A percentile compares a stretch with the other conserved stretches of the same genome.
Evolutionary conservation across 2,113 vertebrate species (phyloP).

Genomic region (Carlito syrichta): DNA sequence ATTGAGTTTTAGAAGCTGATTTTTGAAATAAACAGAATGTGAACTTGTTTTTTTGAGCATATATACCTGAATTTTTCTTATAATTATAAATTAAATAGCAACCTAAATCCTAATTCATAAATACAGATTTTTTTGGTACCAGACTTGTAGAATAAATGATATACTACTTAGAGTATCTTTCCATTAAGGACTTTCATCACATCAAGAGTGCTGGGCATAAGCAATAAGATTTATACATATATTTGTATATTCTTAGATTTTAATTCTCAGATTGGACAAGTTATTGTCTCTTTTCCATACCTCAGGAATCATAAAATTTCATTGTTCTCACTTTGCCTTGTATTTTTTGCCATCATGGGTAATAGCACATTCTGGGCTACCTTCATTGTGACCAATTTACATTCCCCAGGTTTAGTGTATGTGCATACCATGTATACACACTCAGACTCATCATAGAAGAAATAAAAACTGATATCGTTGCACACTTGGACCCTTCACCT

Average conservation of each 20-base stretch:
- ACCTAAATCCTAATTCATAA: not conserved
- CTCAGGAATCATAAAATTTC: not conserved
- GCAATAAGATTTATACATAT: not conserved
- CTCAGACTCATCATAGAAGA: not conserved
- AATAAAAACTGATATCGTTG: not conserved
- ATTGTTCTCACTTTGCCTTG: not conserved
- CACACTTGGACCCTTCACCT: not conserved
- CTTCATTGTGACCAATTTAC: not conserved
- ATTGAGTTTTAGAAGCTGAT: not conserved
- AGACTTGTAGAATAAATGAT: not conserved
- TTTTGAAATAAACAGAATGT: not conserved
- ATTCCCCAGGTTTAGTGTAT: not conserved
- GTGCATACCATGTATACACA: not conserved
- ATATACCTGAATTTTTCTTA: not conserved
- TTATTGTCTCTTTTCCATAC: not conserved
- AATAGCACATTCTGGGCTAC: not conserved
- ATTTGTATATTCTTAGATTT: not conserved
- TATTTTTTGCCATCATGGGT: not conserved
- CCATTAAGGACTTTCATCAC: not conserved
- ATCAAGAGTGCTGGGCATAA: not conserved
- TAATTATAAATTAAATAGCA: not conserved
- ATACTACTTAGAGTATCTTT: not conserved
- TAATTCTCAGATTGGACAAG: not conserved
- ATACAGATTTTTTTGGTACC: not conserved
- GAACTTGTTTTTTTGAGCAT: constrained; percentile 15